These are phyloP conservation scores for Pyrgilauda ruficollis DNA, from an alignment of 2,113 vertebrate species.

Conservation along the genomic window DNA sequence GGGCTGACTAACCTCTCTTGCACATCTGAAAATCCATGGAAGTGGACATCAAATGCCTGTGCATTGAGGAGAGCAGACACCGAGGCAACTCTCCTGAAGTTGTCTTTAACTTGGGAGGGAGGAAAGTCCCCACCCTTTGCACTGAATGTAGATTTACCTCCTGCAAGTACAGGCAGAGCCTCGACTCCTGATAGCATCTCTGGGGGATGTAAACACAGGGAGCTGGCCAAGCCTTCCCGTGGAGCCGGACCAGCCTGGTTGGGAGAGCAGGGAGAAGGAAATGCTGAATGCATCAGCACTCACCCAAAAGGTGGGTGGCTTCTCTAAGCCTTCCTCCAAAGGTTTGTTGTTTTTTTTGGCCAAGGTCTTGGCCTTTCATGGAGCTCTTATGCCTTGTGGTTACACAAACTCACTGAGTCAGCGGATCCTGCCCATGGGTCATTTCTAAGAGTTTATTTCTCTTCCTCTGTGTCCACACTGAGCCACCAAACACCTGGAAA, in stretches of 20 bases:
- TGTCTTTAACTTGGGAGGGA: neutral
- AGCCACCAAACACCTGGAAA: neutral
- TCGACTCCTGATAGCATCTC: neutral
- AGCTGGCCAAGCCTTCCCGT: neutral
- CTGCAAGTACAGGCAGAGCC: conserved; percentile 25
- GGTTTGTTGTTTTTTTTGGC: neutral
- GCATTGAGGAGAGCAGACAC: neutral
- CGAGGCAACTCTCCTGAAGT: neutral
- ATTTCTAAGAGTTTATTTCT: neutral
- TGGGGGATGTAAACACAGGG: neutral
- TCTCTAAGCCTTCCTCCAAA: neutral
- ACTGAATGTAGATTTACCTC: neutral
- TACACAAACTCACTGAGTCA: neutral
- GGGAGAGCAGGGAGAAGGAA: neutral
- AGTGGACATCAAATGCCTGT: neutral
- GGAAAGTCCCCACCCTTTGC: conserved; percentile 13
- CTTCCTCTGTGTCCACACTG: neutral
- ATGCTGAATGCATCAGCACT: neutral
- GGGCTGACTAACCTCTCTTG: neutral
- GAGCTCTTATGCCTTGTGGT: neutral
- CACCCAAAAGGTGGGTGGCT: neutral
- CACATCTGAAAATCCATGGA: neutral
- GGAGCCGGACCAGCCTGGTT: neutral
- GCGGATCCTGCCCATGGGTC: fast-evolving
- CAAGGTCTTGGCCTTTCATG: neutral